These are phyloP conservation scores for Piliocolobus tephrosceles DNA, from an alignment of 2,113 vertebrate genomes.

Conservation along the genomic window DNA sequence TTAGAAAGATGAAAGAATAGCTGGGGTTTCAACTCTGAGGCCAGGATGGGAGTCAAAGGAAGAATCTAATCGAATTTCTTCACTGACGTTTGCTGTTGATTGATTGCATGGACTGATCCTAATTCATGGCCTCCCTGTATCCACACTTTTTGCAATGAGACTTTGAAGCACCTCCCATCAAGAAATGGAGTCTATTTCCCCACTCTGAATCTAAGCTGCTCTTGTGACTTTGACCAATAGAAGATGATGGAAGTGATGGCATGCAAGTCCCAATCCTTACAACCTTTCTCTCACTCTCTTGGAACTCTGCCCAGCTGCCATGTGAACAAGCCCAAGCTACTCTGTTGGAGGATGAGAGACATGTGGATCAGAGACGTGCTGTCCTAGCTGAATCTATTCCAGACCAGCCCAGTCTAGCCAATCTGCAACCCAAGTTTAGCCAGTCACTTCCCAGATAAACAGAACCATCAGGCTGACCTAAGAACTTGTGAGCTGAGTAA, in stretches of 20 bases:
- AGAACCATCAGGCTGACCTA: not conserved
- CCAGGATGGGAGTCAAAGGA: not conserved
- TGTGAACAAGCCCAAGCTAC: not conserved
- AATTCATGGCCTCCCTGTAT: not conserved
- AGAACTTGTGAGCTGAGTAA: not conserved
- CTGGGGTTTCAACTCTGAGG: not conserved
- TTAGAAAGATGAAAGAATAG: not conserved
- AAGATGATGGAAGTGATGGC: not conserved
- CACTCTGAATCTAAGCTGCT: not conserved
- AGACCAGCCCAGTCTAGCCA: not conserved
- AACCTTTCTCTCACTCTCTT: not conserved
- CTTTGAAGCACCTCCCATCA: not conserved
- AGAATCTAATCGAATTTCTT: not conserved
- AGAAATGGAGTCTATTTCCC: not conserved
- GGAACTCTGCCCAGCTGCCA: not conserved
- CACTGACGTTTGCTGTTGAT: not conserved
- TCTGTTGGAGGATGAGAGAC: not conserved
- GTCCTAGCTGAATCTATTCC: not conserved
- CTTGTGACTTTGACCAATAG: not conserved
- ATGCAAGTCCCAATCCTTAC: accelerated
- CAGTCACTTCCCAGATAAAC: not conserved
- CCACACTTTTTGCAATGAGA: not conserved
- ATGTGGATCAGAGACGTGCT: accelerated
- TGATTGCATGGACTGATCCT: not conserved
- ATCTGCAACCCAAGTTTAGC: not conserved